Base-by-base conservation (phyloP, 2,888 invertebrate species). In the Papilio demoleus region DNA sequence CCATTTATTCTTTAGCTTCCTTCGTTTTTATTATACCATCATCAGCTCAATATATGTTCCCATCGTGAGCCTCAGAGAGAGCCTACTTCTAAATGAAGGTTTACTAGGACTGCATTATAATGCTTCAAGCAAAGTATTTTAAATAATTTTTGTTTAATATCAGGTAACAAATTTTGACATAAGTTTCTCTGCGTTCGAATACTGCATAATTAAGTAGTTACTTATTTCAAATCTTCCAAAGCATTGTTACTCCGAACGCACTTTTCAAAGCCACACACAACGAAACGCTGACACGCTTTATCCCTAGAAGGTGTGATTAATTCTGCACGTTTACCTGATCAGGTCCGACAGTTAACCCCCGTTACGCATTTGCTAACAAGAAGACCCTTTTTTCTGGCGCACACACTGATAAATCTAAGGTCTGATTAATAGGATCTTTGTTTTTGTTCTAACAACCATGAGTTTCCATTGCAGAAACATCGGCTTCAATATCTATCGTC, bases 321-420 rank as follows among this genome's bases (percentile, higher is more conserved):
- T 91, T 85, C 86, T 79, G 81, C 82, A 79, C 90, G 88, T 87
- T 90, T 87, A 88, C 88, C 88, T 89, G 88, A 87, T 88, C 88
- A 81, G 81, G 81, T 83, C 82, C 82, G 79, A 83, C 78, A 78
- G 81, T 83, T 85, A 86, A 85, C 86, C 84, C 79, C 74, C 81
- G 77, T 72, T 71, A 71, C 75, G 74, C 76, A 78, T 77, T 78
- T 77, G 75, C 81, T 82, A 84, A 81, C 81, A 75, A 75, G 74
- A 74, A 63, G 70, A 73, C 77, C 76, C 82, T 82, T 85, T 83
- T 79, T 77, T 75, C 59, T 65, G 71, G 73, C 19, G 60, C 60
- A 60, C 31, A 75, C 76, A 67, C 65, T 64, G 50, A 70, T 64
- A 71, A 70, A 72, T 67, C 67, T 42, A 68, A 63, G 60, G 42